Conservation (phyloP, 2,113 vertebrate species). For the Paratilapia polleni region DNA sequence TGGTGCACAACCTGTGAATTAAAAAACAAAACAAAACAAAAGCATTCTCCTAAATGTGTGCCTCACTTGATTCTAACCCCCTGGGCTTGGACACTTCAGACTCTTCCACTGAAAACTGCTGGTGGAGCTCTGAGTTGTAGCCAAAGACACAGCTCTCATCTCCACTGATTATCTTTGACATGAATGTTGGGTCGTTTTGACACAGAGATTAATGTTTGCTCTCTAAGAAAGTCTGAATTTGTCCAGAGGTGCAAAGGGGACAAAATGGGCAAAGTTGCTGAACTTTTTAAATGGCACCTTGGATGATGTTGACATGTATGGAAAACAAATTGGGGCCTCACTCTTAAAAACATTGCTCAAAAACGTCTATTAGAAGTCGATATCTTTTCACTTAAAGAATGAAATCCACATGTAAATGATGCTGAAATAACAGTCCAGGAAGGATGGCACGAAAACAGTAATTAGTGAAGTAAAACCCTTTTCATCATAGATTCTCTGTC, state of each 20-base stretch:
- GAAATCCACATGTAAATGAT: background rate
- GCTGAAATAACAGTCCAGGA: background rate
- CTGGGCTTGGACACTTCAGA: background rate
- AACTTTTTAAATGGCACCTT: no score
- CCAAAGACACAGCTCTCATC: background rate
- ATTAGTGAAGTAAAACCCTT: background rate
- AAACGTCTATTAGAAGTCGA: background rate
- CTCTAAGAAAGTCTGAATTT: rapidly evolving
- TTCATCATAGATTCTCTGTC: background rate
- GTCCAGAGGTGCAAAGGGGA: background rate
- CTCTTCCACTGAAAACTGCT: no score
- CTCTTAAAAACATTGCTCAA: background rate
- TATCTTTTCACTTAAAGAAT: background rate
- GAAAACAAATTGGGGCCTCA: background rate
- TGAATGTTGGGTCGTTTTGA: background rate
- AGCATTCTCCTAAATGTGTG: background rate
- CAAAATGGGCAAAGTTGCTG: no score
- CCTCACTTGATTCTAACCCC: background rate
- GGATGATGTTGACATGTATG: no score
- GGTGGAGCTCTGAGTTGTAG: background rate
- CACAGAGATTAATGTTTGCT: background rate
- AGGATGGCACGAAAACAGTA: background rate
- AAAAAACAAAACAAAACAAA: background rate
- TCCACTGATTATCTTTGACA: background rate
- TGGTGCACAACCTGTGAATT: background rate